phyloP scores from a whole-genome alignment of 2,888 invertebrate species.

The Drosophila anomalipes region DNA sequence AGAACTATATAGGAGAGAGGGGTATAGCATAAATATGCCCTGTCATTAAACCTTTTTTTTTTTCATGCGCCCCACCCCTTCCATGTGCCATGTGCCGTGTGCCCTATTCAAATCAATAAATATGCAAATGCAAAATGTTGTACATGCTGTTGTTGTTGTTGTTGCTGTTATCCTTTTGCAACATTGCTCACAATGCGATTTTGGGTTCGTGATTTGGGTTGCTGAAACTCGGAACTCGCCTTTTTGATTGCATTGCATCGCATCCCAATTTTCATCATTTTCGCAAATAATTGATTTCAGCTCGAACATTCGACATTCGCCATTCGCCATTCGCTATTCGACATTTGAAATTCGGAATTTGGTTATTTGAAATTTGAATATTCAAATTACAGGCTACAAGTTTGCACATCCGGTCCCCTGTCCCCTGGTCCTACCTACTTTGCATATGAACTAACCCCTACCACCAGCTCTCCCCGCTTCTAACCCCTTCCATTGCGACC shows the following conservation, averaged over 20 bases:
- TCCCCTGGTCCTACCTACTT: slow-evolving; percentile 64
- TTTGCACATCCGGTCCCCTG: slow-evolving; percentile 62
- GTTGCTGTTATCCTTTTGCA: slow-evolving; percentile 72
- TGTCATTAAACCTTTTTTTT: slow-evolving; percentile 70
- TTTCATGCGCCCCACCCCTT: slow-evolving; percentile 14
- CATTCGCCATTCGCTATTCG: slow-evolving; percentile 22
- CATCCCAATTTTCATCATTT: slow-evolving; percentile 65
- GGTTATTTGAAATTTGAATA: slow-evolving; percentile 66
- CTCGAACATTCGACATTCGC: slow-evolving; percentile 52
- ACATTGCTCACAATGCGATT: slow-evolving; percentile 64
- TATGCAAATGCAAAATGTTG: slow-evolving; percentile 70
- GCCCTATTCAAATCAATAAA: slow-evolving; percentile 70
- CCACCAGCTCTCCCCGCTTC: slow-evolving; percentile 8
- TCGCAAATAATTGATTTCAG: slow-evolving; percentile 77
- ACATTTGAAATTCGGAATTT: slow-evolving; percentile 7
- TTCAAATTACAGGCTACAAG: slow-evolving; percentile 68
- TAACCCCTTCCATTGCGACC: slow-evolving; percentile 23
- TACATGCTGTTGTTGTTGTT: slow-evolving; percentile 15
- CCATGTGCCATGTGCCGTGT: slow-evolving; percentile 8
- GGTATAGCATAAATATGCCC: slow-evolving; percentile 43
- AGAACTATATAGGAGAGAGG: slow-evolving; percentile 5
- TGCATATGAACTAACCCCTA: slow-evolving; percentile 55
- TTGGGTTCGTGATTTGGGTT: slow-evolving; percentile 40
- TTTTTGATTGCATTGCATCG: slow-evolving; percentile 50
- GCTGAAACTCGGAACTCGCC: slow-evolving; percentile 4